Evolutionary conservation across 2,113 vertebrate genomes (phyloP), one percentile per base, ranked within the genome.

Genomic region (Suncus etruscus): DNA sequence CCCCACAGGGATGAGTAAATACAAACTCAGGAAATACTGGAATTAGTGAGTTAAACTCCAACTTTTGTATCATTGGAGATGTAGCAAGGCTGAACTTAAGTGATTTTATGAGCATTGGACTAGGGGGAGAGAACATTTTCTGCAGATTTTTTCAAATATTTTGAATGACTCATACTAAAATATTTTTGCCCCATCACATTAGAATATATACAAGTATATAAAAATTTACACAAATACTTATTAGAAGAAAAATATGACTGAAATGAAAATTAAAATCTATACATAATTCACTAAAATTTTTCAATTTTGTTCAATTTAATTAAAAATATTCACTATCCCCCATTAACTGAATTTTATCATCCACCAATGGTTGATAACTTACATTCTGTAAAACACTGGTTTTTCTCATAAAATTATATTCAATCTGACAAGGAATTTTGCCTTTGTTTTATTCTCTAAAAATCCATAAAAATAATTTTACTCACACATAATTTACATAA

Each of bases 141-240:
- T 61, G 58, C 3, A 61, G 18, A 61, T 77, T 74, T 90, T 93
- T 94, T 50, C 81, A 76, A 72, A 86, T 11, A n/a, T 73, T 86
- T 78, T 61, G 51, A 76, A 94, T 84, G 32, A 84, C 11, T 4
- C 39, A 31, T 66, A 61, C 3, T 82, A 74, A 91, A 27, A 84
- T 72, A 61, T 47, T 14, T 20, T 45, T 70, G 80, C 20, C 16
- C 25, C 45, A 31, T 85, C 39, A 85, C 5, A 82, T 69, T 58
- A 87, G 1, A 80, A 2, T 48, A 76, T 2, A 72, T 0, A 86
- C 16, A 83, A 8, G 39, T 39, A 39, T 39, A 39, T 39, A 39
- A 39, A 39, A 80, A 18, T 16, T 54, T 39, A 14, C 54, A 29
- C 8, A 66, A 39, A 45, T 8, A 81, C 48, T 63, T n/a, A 87